Conservation (phyloP, 2,113 vertebrate genomes). For the Hiodon tergisus region DNA sequence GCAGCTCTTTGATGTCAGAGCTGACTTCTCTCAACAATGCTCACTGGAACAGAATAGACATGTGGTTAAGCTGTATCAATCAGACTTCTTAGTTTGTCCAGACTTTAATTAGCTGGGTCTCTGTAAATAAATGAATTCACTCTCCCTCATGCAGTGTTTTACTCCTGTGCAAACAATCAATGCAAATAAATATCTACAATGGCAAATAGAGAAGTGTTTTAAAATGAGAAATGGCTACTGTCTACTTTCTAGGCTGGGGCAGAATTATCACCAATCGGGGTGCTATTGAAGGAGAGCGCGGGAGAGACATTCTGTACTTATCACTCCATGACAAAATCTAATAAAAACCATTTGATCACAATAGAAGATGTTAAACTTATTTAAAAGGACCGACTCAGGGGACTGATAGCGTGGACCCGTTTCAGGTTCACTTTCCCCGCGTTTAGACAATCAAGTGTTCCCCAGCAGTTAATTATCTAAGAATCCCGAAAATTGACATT, state of each 20-base stretch:
- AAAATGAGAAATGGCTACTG: neutral
- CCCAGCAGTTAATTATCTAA: constrained; percentile 27
- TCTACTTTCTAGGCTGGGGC: no score
- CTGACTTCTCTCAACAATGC: constrained; percentile 26
- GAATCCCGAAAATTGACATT: constrained; percentile 25
- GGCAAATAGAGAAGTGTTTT: constrained; percentile 2
- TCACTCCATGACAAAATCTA: no score
- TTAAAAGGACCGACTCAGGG: neutral
- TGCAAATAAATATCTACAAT: neutral
- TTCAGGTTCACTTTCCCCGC: constrained; percentile 7
- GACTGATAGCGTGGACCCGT: neutral
- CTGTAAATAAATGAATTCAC: constrained; percentile 1
- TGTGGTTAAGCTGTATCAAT: constrained; percentile 22
- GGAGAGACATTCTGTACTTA: no score
- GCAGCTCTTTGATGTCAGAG: constrained; percentile 40
- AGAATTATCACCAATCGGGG: no score
- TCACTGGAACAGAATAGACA: constrained; percentile 49
- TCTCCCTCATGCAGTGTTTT: neutral
- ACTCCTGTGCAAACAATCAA: neutral
- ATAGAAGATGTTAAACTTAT: neutral
- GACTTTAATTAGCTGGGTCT: constrained; percentile 43
- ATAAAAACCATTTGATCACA: neutral
- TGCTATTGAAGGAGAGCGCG: no score
- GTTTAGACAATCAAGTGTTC: constrained; percentile 14
- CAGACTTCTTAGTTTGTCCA: constrained; percentile 39